phyloP scores from a whole-genome alignment of 2,888 invertebrate genomes.

The Drosophila anceps region DNA sequence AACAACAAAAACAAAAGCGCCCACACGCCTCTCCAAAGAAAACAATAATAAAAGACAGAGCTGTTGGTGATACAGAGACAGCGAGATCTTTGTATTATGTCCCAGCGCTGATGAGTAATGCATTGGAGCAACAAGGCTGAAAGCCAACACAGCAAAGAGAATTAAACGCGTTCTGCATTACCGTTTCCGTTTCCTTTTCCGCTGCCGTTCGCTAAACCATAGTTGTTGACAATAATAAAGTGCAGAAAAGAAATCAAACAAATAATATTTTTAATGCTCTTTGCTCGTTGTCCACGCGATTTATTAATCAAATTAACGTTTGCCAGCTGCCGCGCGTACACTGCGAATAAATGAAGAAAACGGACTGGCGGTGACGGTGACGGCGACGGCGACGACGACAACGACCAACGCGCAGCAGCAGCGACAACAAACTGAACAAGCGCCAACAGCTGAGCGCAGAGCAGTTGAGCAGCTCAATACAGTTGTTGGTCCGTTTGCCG shows the following conservation, averaged over 20 bases:
- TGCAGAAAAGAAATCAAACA: conserved; percentile 1
- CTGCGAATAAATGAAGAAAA: conserved; percentile 7
- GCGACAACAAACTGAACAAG: conserved; percentile 54
- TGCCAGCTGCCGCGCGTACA: conserved; percentile 8
- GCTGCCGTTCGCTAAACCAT: conserved; percentile 1
- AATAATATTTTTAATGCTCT: conserved; percentile 3
- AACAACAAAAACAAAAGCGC: conserved; percentile 8
- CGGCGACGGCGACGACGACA: not conserved
- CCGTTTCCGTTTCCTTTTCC: conserved; percentile 9
- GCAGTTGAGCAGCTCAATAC: conserved; percentile 8
- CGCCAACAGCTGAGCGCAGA: conserved; percentile 47
- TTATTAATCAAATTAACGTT: conserved; percentile 42
- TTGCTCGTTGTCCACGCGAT: conserved; percentile 22
- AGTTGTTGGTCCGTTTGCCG: conserved; percentile 24
- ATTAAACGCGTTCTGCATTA: conserved; percentile 22
- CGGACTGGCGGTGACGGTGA: conserved; percentile 11
- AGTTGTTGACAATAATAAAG: conserved; percentile 5
- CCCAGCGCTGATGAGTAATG: conserved; percentile 61
- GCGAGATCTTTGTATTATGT: conserved; percentile 34
- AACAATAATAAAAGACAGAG: conserved; percentile 9
- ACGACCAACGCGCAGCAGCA: conserved; percentile 51
- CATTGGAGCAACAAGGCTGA: conserved; percentile 3
- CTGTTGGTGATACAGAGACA: conserved; percentile 15
- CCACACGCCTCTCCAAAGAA: conserved; percentile 29
- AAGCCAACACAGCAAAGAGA: conserved; percentile 11